Conservation (phyloP, 2,113 vertebrate genomes). For the Notiomystis cincta region DNA sequence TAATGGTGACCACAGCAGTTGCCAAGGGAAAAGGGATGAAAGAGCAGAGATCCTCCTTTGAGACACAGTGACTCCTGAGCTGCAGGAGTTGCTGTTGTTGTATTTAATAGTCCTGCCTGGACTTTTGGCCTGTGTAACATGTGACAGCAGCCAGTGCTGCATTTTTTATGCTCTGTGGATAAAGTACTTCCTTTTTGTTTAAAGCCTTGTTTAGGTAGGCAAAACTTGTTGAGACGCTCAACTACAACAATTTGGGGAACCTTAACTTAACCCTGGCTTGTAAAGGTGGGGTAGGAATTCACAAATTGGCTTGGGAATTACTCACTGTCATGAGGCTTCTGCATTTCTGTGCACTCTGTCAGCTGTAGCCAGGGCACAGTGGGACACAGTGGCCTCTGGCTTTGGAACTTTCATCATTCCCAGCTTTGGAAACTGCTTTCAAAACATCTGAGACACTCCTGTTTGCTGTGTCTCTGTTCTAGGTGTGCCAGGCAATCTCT, state of each 20-base stretch:
- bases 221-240: not conserved
- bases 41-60: not conserved
- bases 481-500: not conserved
- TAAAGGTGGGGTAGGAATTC: not conserved
- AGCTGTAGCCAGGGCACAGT: not conserved
- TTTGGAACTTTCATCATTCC: not conserved
- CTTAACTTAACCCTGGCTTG: not conserved
- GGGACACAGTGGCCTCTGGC: not conserved
- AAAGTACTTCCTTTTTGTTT: not conserved
- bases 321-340: not conserved
- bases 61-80: not conserved
- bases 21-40: not conserved
- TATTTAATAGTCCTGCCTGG: not conserved
- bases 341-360: not conserved
- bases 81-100: not conserved
- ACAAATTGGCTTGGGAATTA: not conserved
- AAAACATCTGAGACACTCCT: not conserved
- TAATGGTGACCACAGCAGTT: not conserved
- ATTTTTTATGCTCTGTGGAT: not conserved
- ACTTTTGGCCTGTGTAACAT: not conserved
- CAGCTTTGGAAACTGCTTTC: not conserved
- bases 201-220: not conserved
- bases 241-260: not conserved
- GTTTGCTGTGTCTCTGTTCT: not conserved
- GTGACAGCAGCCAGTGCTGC: not conserved